Conservation (phyloP, 2,113 vertebrate genomes). For the Paradoxurus hermaphroditus region DNA sequence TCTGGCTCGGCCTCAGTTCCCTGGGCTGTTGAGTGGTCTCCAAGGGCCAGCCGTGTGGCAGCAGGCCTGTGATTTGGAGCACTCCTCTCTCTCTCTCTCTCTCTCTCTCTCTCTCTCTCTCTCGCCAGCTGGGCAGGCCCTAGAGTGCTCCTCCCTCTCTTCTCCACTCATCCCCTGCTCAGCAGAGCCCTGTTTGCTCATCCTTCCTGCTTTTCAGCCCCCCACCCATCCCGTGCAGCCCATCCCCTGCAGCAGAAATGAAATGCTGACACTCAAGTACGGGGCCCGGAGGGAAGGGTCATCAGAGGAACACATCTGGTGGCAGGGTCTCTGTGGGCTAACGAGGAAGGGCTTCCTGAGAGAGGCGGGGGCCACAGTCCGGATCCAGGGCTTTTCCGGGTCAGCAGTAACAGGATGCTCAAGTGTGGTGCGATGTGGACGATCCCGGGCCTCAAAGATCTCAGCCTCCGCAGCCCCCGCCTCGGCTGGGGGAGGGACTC, state of each 20-base stretch:
- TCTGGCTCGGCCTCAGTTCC: not conserved
- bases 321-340: not conserved
- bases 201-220: not conserved
- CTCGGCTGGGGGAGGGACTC: not conserved
- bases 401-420: not conserved
- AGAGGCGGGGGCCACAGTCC: too few species aligned
- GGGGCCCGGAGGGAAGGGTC: not conserved
- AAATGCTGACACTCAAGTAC: not conserved
- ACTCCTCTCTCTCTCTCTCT: too few species aligned
- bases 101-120: too few species aligned
- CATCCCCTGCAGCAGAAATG: not conserved
- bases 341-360: not conserved
- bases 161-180: not conserved
- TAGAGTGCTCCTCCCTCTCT: not conserved
- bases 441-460: not conserved
- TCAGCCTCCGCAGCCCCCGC: not conserved
- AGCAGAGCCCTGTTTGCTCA: not conserved
- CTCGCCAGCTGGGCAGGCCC: not conserved
- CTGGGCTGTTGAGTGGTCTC: not conserved
- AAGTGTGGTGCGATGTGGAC: not conserved
- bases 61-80: not conserved
- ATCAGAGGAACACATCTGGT: accelerated
- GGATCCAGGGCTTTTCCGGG: not conserved
- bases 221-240: accelerated
- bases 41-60: not conserved